Conservation (phyloP, 2,113 vertebrate genomes). For the Bambusicola thoracicus region DNA sequence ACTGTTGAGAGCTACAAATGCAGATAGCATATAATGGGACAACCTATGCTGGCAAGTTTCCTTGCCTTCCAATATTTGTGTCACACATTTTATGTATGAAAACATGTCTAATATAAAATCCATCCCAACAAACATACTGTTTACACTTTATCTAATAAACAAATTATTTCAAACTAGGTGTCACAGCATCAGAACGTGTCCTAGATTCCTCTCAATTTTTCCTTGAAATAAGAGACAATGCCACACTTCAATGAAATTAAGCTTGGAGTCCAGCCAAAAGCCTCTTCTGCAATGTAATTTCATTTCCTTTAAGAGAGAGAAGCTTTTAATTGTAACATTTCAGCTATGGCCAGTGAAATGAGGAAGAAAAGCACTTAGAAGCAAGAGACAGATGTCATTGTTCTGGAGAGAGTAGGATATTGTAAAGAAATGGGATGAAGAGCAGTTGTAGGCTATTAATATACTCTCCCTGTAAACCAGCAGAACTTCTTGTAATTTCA, state of each 20-base stretch:
- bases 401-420: neutral
- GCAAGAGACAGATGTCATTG: neutral
- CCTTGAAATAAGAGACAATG: neutral
- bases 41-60: neutral
- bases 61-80: neutral
- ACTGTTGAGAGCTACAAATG: neutral
- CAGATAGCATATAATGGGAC: neutral
- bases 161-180: neutral
- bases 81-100: neutral
- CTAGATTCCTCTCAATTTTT: neutral
- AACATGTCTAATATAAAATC: neutral
- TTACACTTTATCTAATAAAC: neutral
- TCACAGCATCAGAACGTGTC: neutral
- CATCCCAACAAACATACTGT: neutral
- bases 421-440: neutral
- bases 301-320: neutral
- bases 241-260: neutral
- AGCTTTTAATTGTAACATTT: neutral
- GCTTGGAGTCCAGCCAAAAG: slow-evolving; percentile 26
- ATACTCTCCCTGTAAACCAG: neutral
- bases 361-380: neutral
- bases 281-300: neutral
- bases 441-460: neutral
- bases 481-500: neutral
- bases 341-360: neutral